These are phyloP conservation scores for Prietella phreatophila DNA, from an alignment of 2,113 vertebrate genomes.

Conservation along the genomic window DNA sequence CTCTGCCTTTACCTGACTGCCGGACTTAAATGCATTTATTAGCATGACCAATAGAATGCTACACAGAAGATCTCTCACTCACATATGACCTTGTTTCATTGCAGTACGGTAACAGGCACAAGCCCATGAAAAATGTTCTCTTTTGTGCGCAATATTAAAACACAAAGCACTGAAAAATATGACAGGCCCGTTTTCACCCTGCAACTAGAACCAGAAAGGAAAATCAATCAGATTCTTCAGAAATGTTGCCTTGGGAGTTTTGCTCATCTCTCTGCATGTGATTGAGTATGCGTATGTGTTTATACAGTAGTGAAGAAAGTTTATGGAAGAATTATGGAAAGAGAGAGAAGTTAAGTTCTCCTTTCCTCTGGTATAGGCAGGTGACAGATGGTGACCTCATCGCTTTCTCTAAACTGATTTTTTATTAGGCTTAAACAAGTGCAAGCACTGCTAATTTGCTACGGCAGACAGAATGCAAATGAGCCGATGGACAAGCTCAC, in stretches of 20 bases:
- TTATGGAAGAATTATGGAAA: constrained; percentile 1
- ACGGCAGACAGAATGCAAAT: constrained; percentile 74
- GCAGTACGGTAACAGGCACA: constrained; percentile 19
- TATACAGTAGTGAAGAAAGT: constrained; percentile 14
- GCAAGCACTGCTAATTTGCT: constrained; percentile 83
- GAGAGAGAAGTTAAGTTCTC: neutral
- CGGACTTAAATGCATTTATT: neutral
- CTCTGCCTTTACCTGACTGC: neutral
- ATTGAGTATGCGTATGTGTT: neutral
- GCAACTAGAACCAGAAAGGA: constrained; percentile 43
- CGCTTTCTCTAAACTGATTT: constrained; percentile 81
- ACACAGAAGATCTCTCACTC: constrained; percentile 10
- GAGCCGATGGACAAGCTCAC: constrained; percentile 66
- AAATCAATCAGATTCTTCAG: constrained; percentile 51
- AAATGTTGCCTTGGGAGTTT: constrained; percentile 39
- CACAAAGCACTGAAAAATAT: constrained; percentile 46
- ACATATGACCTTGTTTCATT: constrained; percentile 44
- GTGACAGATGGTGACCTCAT: constrained; percentile 87
- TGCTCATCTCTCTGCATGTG: constrained; percentile 34
- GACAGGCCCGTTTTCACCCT: constrained; percentile 46
- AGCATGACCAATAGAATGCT: constrained; percentile 21
- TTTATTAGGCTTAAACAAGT: constrained; percentile 89
- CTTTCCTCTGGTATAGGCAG: constrained; percentile 67
- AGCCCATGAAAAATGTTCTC: constrained; percentile 50
- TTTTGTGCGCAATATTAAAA: constrained; percentile 49